phyloP scores from a whole-genome alignment of 2,113 vertebrate species.

The Caracal caracal region DNA sequence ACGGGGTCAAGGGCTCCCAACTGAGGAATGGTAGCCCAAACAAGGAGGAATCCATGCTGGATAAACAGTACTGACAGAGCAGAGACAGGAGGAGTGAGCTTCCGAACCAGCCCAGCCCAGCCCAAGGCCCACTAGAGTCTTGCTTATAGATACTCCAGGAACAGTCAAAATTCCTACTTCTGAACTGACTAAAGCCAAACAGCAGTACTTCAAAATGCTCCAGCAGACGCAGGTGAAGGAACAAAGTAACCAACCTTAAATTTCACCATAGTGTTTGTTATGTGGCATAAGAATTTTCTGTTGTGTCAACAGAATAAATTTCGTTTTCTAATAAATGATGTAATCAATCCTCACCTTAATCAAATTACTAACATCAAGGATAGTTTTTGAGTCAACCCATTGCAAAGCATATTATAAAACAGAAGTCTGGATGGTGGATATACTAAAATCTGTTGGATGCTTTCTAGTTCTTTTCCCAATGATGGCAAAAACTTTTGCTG shows the following conservation, averaged over 20 bases:
- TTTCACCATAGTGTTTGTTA: background rate
- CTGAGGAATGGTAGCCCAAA: background rate
- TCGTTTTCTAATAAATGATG: background rate
- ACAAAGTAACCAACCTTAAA: background rate
- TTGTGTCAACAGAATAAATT: constrained; percentile 41
- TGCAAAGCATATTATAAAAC: background rate
- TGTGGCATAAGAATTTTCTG: background rate
- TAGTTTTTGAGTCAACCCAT: background rate
- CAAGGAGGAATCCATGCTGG: background rate
- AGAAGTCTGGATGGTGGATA: background rate
- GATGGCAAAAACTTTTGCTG: background rate
- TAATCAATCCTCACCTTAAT: constrained; percentile 3
- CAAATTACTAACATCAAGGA: constrained; percentile 14
- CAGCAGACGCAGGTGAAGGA: background rate
- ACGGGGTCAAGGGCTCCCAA: background rate
- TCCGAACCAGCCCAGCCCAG: background rate
- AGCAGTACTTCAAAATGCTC: background rate
- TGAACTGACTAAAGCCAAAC: background rate
- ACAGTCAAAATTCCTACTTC: background rate
- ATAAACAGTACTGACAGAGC: background rate
- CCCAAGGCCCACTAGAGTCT: background rate
- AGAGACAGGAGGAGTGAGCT: background rate
- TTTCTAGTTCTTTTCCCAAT: constrained; percentile 9
- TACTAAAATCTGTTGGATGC: background rate
- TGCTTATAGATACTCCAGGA: background rate